Evolutionary conservation across 2,797 vertebrate species (phyloP).

Genomic region (Octomys mimax): DNA sequence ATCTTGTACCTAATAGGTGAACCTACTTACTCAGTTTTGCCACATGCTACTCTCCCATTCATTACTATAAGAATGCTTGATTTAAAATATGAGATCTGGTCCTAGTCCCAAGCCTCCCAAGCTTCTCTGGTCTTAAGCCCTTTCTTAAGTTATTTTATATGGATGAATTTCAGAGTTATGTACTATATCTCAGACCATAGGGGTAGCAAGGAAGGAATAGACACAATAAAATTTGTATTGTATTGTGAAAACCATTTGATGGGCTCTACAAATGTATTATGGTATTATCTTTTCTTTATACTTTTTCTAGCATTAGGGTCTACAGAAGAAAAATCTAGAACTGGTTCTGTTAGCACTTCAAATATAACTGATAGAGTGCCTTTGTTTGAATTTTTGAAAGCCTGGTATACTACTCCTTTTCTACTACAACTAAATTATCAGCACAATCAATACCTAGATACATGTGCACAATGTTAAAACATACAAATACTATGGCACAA

Average conservation of each 20-base stretch:
- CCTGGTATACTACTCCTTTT: neutral
- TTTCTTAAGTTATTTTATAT: neutral
- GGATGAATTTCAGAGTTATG: neutral
- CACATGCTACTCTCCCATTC: neutral
- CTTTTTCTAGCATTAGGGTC: neutral
- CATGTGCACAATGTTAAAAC: neutral
- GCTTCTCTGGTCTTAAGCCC: neutral
- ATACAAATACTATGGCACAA: neutral
- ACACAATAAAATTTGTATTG: neutral
- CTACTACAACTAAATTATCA: neutral
- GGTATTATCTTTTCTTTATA: neutral
- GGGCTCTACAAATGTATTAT: neutral
- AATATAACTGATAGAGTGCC: neutral
- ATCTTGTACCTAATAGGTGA: neutral
- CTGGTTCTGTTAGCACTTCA: neutral
- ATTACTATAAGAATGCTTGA: neutral
- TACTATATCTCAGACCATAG: neutral
- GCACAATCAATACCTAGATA: neutral
- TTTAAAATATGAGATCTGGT: neutral
- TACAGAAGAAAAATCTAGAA: conserved; percentile 1
- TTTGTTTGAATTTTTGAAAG: conserved; percentile 15
- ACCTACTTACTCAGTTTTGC: neutral
- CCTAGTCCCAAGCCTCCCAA: neutral
- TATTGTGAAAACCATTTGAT: neutral
- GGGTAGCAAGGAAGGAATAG: neutral